phyloP scores from a whole-genome alignment of 2,113 vertebrate species.

The Hemiprocne comata region DNA sequence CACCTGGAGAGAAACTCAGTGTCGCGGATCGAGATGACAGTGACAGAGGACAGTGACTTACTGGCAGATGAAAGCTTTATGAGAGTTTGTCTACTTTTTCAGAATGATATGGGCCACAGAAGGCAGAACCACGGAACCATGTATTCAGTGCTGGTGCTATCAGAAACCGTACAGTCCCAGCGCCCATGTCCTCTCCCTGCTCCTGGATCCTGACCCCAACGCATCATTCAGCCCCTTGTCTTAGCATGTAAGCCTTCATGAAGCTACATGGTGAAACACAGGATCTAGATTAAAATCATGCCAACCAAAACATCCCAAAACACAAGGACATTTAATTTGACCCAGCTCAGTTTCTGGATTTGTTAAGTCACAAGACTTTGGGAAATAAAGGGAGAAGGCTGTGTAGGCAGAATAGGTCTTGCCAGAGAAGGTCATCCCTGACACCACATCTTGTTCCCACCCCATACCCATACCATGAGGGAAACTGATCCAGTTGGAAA shows the following conservation, averaged over 20 bases:
- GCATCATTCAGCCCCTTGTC: background rate
- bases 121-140: background rate
- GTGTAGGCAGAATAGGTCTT: background rate
- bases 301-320: background rate
- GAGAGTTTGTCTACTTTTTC: background rate
- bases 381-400: background rate
- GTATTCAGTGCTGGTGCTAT: background rate
- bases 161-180: background rate
- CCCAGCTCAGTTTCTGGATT: background rate
- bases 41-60: background rate
- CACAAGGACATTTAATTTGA: background rate
- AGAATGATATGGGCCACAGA: background rate
- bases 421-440: background rate
- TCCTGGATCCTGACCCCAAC: background rate
- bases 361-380: background rate
- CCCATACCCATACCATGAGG: fast-evolving
- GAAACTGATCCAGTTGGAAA: background rate
- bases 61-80: background rate
- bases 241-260: background rate
- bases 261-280: background rate
- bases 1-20: background rate
- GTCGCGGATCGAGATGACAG: too few species aligned
- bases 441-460: background rate
- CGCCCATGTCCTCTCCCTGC: background rate
- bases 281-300: background rate